phyloP scores from a whole-genome alignment of 2,888 invertebrate species.

The Odontocolon sp. region DNA sequence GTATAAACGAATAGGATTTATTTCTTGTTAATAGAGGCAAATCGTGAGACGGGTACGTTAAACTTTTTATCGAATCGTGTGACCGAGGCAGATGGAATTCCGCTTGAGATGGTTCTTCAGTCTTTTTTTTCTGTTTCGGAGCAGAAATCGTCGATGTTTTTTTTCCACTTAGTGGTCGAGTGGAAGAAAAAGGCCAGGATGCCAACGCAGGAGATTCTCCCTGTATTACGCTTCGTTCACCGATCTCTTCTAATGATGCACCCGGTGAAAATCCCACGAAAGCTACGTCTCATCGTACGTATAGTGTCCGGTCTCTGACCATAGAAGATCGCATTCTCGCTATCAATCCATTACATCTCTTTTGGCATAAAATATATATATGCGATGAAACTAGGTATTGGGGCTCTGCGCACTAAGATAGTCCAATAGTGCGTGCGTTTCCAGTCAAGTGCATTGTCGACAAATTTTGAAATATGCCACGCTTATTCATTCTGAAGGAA shows the following conservation, averaged over 20 bases:
- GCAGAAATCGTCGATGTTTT: constrained; percentile 7
- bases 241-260: constrained; percentile 68
- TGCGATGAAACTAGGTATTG: too few species aligned
- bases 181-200: background rate
- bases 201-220: background rate
- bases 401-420: too few species aligned
- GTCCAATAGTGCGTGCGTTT: too few species aligned
- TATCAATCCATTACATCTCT: background rate
- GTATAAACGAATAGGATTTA: constrained; percentile 6
- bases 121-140: constrained; percentile 2
- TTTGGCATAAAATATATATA: too few species aligned
- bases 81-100: constrained; percentile 16
- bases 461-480: too few species aligned
- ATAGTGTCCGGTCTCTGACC: constrained; percentile 57
- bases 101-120: constrained; percentile 3
- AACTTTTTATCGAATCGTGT: constrained; percentile 30
- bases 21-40: constrained; percentile 4
- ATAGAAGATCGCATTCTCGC: background rate
- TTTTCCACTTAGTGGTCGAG: background rate
- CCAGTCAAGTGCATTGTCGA: too few species aligned
- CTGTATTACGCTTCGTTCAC: background rate
- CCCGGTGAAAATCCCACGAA: constrained; percentile 65
- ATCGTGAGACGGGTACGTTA: background rate
- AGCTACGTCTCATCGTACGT: constrained; percentile 62
- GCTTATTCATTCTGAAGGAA: too few species aligned